Evolutionary conservation across 2,113 vertebrate species (phyloP).

Genomic region (human): GRCh38 chr11:116325001-116325500

Average conservation of each 20-base stretch:
- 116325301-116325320: conserved; percentile 14
- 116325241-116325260: background rate
- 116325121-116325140: conserved; percentile 28
- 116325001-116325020: background rate
- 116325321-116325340: conserved; percentile 21
- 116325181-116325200: conserved; percentile 5
- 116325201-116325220: background rate
- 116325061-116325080: background rate
- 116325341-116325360: background rate
- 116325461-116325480: background rate
- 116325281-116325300: background rate
- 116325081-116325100: background rate
- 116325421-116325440: background rate
- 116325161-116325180: background rate
- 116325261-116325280: conserved; percentile 30
- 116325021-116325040: background rate
- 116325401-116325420: background rate
- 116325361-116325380: background rate
- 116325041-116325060: background rate
- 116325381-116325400: background rate
- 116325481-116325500: background rate
- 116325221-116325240: background rate
- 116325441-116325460: background rate
- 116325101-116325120: background rate
- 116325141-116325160: background rate